These are phyloP conservation scores for Ophioninae sp. DNA, from an alignment of 2,888 invertebrate species.

Conservation along the genomic window DNA sequence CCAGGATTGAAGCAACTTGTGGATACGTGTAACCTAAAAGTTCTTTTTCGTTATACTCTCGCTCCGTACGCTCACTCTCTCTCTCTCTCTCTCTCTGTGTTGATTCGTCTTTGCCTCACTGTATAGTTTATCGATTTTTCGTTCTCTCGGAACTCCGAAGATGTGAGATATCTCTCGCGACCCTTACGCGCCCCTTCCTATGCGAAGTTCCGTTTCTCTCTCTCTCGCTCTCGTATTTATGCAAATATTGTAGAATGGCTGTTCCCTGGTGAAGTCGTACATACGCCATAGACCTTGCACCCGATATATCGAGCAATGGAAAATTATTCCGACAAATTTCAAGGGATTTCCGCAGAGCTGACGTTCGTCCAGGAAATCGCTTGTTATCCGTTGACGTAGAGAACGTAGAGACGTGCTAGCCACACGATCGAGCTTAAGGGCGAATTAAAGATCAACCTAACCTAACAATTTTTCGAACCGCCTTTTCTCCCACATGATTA, in stretches of 20 bases:
- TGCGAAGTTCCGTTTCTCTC: constrained; percentile 24
- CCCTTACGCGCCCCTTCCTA: constrained; percentile 28
- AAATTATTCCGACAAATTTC: constrained; percentile 27
- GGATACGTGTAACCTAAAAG: constrained; percentile 1
- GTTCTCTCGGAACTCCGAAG: constrained; percentile 38
- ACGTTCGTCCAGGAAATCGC: not conserved
- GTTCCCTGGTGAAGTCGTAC: constrained; percentile 22
- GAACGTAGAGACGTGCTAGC: constrained; percentile 15
- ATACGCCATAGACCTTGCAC: not conserved
- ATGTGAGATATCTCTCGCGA: constrained; percentile 40
- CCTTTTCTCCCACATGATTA: not conserved
- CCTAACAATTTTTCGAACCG: too few relatives aligned
- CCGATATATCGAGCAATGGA: constrained; percentile 5
- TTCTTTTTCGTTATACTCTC: constrained; percentile 14
- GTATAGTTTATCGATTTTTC: constrained; percentile 57
- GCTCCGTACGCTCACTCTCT: not conserved
- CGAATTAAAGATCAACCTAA: not conserved
- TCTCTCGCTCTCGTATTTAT: constrained; percentile 52
- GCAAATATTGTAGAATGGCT: constrained; percentile 57
- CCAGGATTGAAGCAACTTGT: constrained; percentile 25
- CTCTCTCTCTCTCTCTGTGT: not conserved
- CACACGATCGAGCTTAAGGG: not conserved
- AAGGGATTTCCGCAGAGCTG: constrained; percentile 3
- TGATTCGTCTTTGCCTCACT: too few relatives aligned
- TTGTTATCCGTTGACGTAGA: not conserved